A percentile compares a stretch with the other conserved stretches of the same genome.
phyloP scores from a whole-genome alignment of 2,888 invertebrate genomes.

The Branchellion lobata region DNA sequence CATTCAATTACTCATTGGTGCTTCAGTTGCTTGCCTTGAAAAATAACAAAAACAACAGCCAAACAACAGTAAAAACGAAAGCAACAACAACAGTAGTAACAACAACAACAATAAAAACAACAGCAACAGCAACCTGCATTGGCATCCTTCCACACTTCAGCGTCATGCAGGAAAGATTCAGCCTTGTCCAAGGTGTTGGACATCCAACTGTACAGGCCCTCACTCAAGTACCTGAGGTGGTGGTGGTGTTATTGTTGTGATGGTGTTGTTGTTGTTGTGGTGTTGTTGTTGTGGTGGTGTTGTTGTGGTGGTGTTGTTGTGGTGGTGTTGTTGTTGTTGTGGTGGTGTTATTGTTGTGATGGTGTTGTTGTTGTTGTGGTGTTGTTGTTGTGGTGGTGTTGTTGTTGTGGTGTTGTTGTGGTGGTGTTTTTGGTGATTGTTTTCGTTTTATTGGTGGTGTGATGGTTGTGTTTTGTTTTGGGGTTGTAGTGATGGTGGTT shows the following conservation, averaged over 20 bases:
- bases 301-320: neutral
- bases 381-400: neutral
- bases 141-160: slow-evolving; percentile 58
- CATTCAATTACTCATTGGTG: too few species aligned
- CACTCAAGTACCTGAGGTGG: slow-evolving; percentile 67
- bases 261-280: neutral
- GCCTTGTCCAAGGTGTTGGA: slow-evolving; percentile 86
- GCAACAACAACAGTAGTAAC: too few species aligned
- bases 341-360: neutral
- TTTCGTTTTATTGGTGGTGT: too few species aligned
- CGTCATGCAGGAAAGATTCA: slow-evolving; percentile 78
- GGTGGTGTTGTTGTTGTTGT: neutral
- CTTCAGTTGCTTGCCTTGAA: too few species aligned
- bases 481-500: too few species aligned
- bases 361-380: neutral
- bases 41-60: too few species aligned
- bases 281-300: neutral
- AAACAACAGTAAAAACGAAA: too few species aligned
- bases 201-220: slow-evolving; percentile 89
- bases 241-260: neutral
- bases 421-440: neutral
- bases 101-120: too few species aligned
- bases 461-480: too few species aligned
- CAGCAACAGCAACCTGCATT: slow-evolving; percentile 2
- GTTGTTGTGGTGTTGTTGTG: neutral